These are phyloP conservation scores for Anabacerthia variegaticeps DNA, from an alignment of 2,797 vertebrate species.

Conservation along the genomic window DNA sequence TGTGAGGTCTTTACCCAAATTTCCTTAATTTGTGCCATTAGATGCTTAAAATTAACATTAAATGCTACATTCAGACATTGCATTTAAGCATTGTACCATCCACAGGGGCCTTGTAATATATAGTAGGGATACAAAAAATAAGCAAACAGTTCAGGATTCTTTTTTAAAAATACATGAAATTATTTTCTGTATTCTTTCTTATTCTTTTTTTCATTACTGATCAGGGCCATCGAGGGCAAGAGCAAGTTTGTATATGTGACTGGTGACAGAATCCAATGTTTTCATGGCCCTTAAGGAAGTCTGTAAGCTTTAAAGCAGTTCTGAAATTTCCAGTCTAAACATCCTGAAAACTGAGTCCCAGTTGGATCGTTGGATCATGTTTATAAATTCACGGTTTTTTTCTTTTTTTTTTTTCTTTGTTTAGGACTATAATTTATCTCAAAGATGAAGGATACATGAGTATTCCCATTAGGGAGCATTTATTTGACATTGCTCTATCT, in stretches of 20 bases:
- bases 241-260: neutral
- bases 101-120: neutral
- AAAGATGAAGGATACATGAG: conserved; percentile 13
- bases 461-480: conserved; percentile 2
- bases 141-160: neutral
- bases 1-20: neutral
- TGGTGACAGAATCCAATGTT: neutral
- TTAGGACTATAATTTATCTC: conserved; percentile 44
- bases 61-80: neutral
- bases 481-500: neutral
- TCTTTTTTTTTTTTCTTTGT: neutral
- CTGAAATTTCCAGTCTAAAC: conserved; percentile 49
- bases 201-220: neutral
- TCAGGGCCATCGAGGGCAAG: neutral
- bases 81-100: neutral
- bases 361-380: conserved; percentile 39
- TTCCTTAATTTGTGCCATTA: neutral
- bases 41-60: neutral
- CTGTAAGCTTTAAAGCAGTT: conserved; percentile 43
- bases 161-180: neutral
- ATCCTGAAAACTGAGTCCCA: conserved; percentile 47
- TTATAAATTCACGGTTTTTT: conserved; percentile 51
- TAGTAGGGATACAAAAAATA: neutral
- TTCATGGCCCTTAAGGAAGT: neutral
- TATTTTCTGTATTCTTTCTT: neutral